These are phyloP conservation scores for Brachionus asplanchnoidis DNA, from an alignment of 1,140 invertebrate genomes.

Conservation along the genomic window DNA sequence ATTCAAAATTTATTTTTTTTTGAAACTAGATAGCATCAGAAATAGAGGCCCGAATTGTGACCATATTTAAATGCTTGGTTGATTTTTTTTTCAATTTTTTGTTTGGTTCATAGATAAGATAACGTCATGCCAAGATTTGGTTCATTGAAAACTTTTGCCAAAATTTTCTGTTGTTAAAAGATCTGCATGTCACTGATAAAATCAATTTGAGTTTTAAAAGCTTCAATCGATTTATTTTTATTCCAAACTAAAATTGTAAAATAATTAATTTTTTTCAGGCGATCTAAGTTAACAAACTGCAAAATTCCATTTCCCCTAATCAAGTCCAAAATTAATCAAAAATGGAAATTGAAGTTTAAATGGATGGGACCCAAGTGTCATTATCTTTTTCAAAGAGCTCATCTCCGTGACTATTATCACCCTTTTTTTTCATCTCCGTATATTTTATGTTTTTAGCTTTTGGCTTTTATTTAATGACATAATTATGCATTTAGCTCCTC, in stretches of 20 bases:
- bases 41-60: neutral
- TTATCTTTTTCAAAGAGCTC: neutral
- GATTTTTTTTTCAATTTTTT: neutral
- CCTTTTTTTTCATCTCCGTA: neutral
- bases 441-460: neutral
- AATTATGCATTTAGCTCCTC: constrained; percentile 12
- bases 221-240: neutral
- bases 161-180: neutral
- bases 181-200: neutral
- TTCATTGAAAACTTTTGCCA: neutral
- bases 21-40: neutral
- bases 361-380: neutral
- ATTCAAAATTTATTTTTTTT: neutral
- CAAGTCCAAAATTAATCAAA: neutral
- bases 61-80: neutral
- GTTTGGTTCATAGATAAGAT: neutral
- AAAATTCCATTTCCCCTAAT: neutral
- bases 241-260: neutral
- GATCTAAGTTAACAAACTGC: neutral
- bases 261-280: neutral
- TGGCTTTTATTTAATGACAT: constrained; percentile 21
- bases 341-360: neutral
- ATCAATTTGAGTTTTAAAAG: neutral
- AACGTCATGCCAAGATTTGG: neutral
- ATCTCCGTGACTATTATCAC: neutral